Conservation (phyloP, 2,888 invertebrate genomes). For the Geophilus truncorum region DNA sequence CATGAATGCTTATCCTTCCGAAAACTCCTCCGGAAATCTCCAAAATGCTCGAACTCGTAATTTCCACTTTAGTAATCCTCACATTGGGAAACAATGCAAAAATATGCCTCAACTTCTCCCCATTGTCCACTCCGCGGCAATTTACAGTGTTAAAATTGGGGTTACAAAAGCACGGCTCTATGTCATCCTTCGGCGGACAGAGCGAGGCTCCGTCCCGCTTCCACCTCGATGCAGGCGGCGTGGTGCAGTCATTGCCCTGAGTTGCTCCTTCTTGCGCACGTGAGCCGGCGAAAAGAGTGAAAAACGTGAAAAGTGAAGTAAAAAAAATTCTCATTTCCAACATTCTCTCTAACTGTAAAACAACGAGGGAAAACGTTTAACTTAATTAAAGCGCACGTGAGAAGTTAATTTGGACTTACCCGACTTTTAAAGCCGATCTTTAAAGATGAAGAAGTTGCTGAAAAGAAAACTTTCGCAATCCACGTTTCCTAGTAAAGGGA, state of each 20-base stretch:
- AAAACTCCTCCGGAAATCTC: background rate
- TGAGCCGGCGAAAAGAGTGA: background rate
- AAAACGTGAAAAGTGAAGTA: background rate
- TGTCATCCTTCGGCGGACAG: constrained; percentile 16
- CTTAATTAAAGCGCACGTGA: too few species aligned
- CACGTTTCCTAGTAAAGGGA: background rate
- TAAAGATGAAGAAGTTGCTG: background rate
- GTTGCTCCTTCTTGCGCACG: background rate
- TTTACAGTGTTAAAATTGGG: background rate
- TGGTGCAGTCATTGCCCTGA: background rate
- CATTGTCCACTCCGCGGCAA: background rate
- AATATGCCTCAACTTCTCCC: background rate
- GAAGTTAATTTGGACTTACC: too few species aligned
- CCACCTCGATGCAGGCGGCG: background rate
- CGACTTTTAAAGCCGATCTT: background rate
- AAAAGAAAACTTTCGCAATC: background rate
- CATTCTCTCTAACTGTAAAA: background rate
- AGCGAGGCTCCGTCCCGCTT: background rate
- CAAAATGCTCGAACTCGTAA: background rate
- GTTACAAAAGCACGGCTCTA: constrained; percentile 27
- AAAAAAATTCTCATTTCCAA: background rate
- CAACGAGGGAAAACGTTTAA: background rate
- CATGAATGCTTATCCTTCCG: background rate
- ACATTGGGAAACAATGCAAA: background rate
- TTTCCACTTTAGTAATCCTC: background rate